Base-by-base conservation (phyloP, 2,888 invertebrate species). In the Anaspis maculata region DNA sequence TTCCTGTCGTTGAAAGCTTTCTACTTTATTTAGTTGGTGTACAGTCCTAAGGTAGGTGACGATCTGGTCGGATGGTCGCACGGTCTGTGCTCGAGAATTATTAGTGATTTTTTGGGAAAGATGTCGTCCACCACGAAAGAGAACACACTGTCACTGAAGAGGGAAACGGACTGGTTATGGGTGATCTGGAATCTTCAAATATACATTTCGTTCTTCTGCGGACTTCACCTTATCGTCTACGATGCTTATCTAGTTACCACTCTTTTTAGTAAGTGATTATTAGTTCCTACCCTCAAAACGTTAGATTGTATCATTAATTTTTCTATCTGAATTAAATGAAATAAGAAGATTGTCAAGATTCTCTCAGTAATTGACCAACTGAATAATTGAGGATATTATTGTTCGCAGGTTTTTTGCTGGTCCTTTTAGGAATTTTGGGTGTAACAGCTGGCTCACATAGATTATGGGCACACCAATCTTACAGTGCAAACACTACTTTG, bases 371-470 rank as follows among this genome's bases (percentile, higher is more conserved):
- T n/a, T n/a, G n/a, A n/a, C n/a, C n/a, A n/a, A n/a, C n/a, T n/a
- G n/a, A 30, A 22, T 25, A 29, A 32, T 35, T 19, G 5, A 9
- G 9, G 9, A 6, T 19, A 19, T 34, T 36, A 37, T 38, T 37
- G 37, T 37, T 68, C 71, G 26, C 64, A 90, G 90, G 79, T 41
- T 19, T 76, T 0, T 37, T 74, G 1, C 60, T 87, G 33, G 74
- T 77, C 31, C 57, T 74, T 2, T 52, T 83, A 13, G 79, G 79
- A 3, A 73, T 76, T 3, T 57, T 94, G 44, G 92, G 94, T 2
- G 77, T 87, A 14, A 92, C 94, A 0, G 83, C 87, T 2, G 96
- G 96, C 1, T 85, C 90, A 0, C 97, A 97, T 61, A 72, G 96
- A 44, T 68, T 95, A 19, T 97, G 95, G 95, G 80, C 94, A 0